Percentiles rank a stretch among this genome's conserved stretches.
phyloP scores from a whole-genome alignment of 2,888 invertebrate genomes.

The Fissipunctia ypsillon region DNA sequence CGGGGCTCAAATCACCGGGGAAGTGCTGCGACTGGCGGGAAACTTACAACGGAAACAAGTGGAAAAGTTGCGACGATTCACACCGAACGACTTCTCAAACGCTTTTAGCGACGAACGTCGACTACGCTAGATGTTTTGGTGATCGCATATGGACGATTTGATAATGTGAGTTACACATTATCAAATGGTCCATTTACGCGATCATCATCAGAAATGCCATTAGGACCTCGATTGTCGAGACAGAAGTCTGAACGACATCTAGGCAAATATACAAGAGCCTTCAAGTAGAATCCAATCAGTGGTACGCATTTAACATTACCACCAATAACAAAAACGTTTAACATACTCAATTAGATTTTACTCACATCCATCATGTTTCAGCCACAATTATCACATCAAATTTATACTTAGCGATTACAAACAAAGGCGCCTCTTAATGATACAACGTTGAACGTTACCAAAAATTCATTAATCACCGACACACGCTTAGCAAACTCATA shows the following conservation, averaged over 20 bases:
- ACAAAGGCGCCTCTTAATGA: slow-evolving; percentile 51
- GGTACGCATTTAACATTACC: neutral
- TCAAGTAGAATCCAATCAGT: neutral
- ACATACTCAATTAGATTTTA: slow-evolving; percentile 25
- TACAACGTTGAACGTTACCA: slow-evolving; percentile 49
- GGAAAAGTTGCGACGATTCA: slow-evolving; percentile 72
- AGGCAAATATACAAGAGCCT: neutral
- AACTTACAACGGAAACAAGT: slow-evolving; percentile 66
- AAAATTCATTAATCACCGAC: slow-evolving; percentile 63
- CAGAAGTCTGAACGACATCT: neutral
- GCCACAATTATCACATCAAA: slow-evolving; percentile 52
- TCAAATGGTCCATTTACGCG: too few relatives aligned
- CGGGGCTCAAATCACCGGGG: slow-evolving; percentile 43
- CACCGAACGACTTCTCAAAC: slow-evolving; percentile 67
- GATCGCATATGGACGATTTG: slow-evolving; percentile 25
- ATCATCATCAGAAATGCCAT: neutral
- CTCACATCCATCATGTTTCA: slow-evolving; percentile 41
- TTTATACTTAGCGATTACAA: slow-evolving; percentile 47
- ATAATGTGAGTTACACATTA: neutral
- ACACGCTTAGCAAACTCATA: slow-evolving; percentile 47
- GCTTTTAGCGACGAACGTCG: slow-evolving; percentile 65
- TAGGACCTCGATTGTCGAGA: neutral
- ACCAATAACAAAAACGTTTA: slow-evolving; percentile 19
- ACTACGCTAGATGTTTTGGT: slow-evolving; percentile 30
- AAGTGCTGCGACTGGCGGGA: slow-evolving; percentile 49